Base-by-base conservation (phyloP, 2,797 vertebrate genomes). In the Anguilla marmorata region DNA sequence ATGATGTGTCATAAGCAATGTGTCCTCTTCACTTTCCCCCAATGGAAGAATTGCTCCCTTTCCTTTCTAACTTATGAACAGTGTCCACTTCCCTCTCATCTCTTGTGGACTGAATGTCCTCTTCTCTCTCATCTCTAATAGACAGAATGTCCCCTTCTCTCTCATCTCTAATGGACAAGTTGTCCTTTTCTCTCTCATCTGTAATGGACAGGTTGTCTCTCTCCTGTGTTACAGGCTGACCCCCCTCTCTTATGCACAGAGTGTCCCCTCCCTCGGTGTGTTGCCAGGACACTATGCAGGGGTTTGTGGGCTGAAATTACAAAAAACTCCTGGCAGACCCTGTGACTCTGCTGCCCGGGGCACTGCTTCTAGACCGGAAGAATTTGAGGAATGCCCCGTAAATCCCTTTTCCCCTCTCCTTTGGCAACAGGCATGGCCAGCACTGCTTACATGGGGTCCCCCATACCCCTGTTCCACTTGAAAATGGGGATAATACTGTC, bases 241-340 rank as follows among this genome's bases (percentile, higher is more conserved):
- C 27, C 69, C 30, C 30, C 3, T 74, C 69, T 9, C 80, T n/a
- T 52, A 11, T 11, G 48, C 11, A 84, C 11, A 84, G 45, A 27
- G 45, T 54, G n/a, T 9, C 50, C 82, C 48, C 82, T 30, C 69
- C 45, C 80, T 33, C 63, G 24, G n/a, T 27, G 58, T 52, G 48
- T 24, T 37, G 88, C 89, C 82, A 91, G 90, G 84, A 79, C 54
- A 89, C 90, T 33, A 21, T 60, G 4, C 16, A 80, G 30, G 48
- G 84, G 58, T 87, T 11, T 24, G 8, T 41, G 19, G 72, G 37
- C 52, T 56, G 83, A 58, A 87, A 87, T 88, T 89, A 87, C 87
- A 30, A 84, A 58, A 86, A 63, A 50, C 82, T 60, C 84, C 80
- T 79, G 80, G 80, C 86, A 89, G 41, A 52, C 88, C 24, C 52